Conservation (phyloP, 1,140 invertebrate genomes). For the Drosophila pallidifrons region DNA sequence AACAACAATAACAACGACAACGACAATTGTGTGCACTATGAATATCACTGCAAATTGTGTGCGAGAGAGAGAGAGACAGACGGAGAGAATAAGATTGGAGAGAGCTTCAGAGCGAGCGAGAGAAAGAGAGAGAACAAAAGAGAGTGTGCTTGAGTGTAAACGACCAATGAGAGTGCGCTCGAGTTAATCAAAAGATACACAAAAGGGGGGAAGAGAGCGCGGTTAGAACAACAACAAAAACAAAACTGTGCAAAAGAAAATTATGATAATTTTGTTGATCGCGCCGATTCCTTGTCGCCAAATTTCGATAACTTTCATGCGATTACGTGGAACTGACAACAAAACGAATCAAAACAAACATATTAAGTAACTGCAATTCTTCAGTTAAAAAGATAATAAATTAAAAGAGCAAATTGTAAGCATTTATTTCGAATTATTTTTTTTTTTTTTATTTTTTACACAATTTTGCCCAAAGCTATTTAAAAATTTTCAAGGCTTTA, state of each 20-base stretch:
- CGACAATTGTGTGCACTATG: conserved; percentile 26
- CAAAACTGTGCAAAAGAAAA: conserved; percentile 59
- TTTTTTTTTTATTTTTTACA: conserved; percentile 16
- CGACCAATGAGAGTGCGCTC: conserved; percentile 47
- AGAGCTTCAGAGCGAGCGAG: conserved; percentile 9
- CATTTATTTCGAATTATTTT: conserved; percentile 4
- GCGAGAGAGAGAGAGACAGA: conserved; percentile 13
- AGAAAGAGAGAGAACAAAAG: conserved; percentile 10
- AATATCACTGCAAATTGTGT: conserved; percentile 17
- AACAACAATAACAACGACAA: conserved; percentile 48
- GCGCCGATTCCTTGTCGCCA: conserved; percentile 6
- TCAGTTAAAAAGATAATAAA: conserved; percentile 8
- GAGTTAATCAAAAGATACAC: conserved; percentile 16
- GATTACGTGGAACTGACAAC: conserved; percentile 12
- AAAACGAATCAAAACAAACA: conserved; percentile 4
- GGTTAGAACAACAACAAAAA: conserved; percentile 29
- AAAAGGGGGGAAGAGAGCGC: neutral
- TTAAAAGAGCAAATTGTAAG: conserved; percentile 21
- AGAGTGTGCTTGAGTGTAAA: conserved; percentile 13
- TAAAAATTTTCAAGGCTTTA: conserved; percentile 11
- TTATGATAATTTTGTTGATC: neutral
- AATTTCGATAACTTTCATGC: conserved; percentile 27
- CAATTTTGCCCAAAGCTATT: conserved; percentile 26
- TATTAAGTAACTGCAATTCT: conserved; percentile 20
- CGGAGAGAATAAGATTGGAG: conserved; percentile 5